These are phyloP conservation scores for Bovichtus diacanthus DNA, from an alignment of 2,797 vertebrate genomes.

Conservation along the genomic window DNA sequence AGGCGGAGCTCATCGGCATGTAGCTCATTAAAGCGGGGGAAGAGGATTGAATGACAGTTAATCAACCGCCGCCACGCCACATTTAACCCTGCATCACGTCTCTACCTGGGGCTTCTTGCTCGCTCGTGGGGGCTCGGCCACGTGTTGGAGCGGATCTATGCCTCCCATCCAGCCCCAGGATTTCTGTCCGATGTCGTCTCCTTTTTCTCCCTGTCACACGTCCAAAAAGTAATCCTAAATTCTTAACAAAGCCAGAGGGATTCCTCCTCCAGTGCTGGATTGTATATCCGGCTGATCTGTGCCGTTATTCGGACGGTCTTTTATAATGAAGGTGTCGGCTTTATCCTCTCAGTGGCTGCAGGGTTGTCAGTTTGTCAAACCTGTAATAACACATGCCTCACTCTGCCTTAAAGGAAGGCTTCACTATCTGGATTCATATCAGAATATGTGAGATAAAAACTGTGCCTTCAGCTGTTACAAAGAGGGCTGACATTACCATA, in stretches of 20 bases:
- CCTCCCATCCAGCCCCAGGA: conserved; percentile 29
- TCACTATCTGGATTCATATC: conserved; percentile 23
- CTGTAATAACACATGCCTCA: conserved; percentile 42
- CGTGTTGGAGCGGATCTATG: conserved; percentile 24
- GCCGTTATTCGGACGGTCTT: conserved; percentile 18
- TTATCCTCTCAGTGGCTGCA: conserved; percentile 6
- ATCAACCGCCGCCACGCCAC: conserved; percentile 57
- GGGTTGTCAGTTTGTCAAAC: conserved; percentile 47
- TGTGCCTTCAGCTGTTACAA: conserved; percentile 4
- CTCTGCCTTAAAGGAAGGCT: conserved; percentile 22
- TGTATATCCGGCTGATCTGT: conserved; percentile 18
- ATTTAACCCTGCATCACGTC: conserved; percentile 15
- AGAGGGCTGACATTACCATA: neutral
- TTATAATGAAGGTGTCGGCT: conserved; percentile 27
- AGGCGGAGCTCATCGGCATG: conserved; percentile 64
- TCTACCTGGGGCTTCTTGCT: conserved; percentile 26
- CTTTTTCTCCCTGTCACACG: conserved; percentile 13
- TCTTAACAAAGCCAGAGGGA: conserved; percentile 44
- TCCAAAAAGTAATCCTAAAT: conserved; percentile 30
- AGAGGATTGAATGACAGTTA: conserved; percentile 69
- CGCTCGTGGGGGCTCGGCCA: conserved; percentile 9
- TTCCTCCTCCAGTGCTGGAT: conserved; percentile 1
- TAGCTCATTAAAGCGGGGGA: conserved; percentile 66
- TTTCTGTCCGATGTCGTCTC: conserved; percentile 24
- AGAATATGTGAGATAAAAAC: conserved; percentile 3